A percentile compares a stretch with the other conserved stretches of the same genome.
Conservation (phyloP, 2,113 vertebrate genomes). For the Colossoma macropomum region DNA sequence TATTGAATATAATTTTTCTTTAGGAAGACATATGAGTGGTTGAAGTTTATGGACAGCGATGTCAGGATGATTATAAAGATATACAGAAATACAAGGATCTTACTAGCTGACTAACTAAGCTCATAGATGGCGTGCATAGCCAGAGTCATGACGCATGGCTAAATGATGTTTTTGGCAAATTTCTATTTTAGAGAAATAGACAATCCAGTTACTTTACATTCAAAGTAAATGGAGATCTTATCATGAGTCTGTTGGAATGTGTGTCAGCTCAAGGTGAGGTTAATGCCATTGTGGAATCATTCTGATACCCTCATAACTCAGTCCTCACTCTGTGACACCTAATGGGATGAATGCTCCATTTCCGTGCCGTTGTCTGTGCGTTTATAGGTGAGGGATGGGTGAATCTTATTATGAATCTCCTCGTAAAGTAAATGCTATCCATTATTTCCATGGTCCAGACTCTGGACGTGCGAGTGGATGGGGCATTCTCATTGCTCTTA, state of each 20-base stretch:
- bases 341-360: slow-evolving; percentile 47
- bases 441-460: slow-evolving; percentile 55
- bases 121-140: background rate
- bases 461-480: slow-evolving; percentile 47
- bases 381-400: slow-evolving; percentile 49
- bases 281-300: slow-evolving; percentile 22
- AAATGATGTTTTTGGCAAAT: background rate
- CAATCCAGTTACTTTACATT: background rate
- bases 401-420: slow-evolving; percentile 53
- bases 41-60: too few species aligned
- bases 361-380: slow-evolving; percentile 34
- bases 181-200: background rate
- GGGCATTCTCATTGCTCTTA: slow-evolving; percentile 46
- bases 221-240: slow-evolving; percentile 10
- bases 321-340: slow-evolving; percentile 16
- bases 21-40: too few species aligned
- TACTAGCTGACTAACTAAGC: background rate
- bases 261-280: slow-evolving; percentile 39
- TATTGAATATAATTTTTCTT: too few species aligned
- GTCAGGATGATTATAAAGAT: too few species aligned
- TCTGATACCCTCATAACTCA: slow-evolving; percentile 23
- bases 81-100: background rate
- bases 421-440: slow-evolving; percentile 57
- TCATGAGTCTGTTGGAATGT: background rate
- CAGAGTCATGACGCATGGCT: background rate